Evolutionary conservation across 2,888 invertebrate genomes (phyloP).

Genomic region (Ferdinandea cuprea): DNA sequence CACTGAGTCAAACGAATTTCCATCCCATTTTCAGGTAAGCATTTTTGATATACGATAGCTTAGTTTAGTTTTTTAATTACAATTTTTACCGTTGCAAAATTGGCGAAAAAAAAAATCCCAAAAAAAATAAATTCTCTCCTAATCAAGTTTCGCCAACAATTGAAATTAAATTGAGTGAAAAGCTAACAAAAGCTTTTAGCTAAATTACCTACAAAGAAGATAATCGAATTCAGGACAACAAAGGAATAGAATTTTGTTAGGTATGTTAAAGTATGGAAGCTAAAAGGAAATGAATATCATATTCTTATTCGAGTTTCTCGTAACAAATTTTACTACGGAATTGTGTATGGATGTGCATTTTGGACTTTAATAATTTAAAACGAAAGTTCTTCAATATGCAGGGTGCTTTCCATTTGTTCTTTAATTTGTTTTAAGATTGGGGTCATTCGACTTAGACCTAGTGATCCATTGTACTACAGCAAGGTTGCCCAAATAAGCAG

Average conservation of each 20-base stretch:
- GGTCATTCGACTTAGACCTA: no score
- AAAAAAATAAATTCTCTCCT: neutral
- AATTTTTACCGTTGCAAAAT: neutral
- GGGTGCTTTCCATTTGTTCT: no score
- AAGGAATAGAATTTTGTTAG: neutral
- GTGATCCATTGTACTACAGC: no score
- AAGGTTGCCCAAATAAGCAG: no score
- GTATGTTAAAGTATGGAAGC: neutral
- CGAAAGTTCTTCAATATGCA: no score
- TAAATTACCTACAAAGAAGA: constrained; percentile 9
- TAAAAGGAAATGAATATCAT: constrained; percentile 24
- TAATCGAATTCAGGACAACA: constrained; percentile 10
- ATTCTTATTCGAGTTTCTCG: neutral
- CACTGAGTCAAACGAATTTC: neutral
- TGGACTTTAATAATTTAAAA: no score
- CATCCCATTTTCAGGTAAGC: neutral
- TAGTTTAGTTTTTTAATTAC: no score
- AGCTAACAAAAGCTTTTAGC: constrained; percentile 6
- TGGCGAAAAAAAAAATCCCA: neutral
- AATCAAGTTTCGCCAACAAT: no score
- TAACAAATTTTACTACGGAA: no score
- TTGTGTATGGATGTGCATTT: no score
- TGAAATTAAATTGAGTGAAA: neutral
- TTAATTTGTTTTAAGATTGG: no score
- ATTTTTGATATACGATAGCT: neutral